Evolutionary conservation across 2,797 vertebrate genomes (phyloP).

Genomic region (Thaleichthys pacificus): DNA sequence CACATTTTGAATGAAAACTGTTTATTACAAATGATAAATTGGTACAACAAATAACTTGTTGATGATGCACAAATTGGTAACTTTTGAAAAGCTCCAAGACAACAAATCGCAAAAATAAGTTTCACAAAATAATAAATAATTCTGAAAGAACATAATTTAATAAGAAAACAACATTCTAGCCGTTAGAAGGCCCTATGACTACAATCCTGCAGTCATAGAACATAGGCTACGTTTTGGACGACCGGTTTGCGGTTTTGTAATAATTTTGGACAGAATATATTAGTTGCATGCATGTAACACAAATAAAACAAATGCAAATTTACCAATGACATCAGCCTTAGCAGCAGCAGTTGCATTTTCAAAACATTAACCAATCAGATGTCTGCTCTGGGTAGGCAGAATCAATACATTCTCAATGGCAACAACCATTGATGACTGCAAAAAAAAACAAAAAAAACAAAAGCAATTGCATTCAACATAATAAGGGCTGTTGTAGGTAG

Average conservation of each 20-base stretch:
- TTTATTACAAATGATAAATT: slow-evolving; percentile 69
- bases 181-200: slow-evolving; percentile 7
- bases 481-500: slow-evolving; percentile 11
- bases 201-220: slow-evolving; percentile 49
- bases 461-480: slow-evolving; percentile 8
- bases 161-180: slow-evolving; percentile 14
- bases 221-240: slow-evolving; percentile 22
- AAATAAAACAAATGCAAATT: slow-evolving; percentile 54
- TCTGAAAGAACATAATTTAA: slow-evolving; percentile 24
- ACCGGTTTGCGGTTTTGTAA: slow-evolving; percentile 20
- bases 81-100: slow-evolving; percentile 26
- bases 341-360: slow-evolving; percentile 74
- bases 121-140: slow-evolving; percentile 28
- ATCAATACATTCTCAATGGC: slow-evolving; percentile 57
- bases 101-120: slow-evolving; percentile 24
- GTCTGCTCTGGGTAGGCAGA: slow-evolving; percentile 41
- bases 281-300: slow-evolving; percentile 70
- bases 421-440: slow-evolving; percentile 20
- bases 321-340: slow-evolving; percentile 64
- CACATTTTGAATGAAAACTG: slow-evolving; percentile 50
- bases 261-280: slow-evolving; percentile 63
- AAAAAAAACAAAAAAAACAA: slow-evolving; percentile 13
- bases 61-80: slow-evolving; percentile 31
- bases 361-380: slow-evolving; percentile 72
- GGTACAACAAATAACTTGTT: slow-evolving; percentile 49